A percentile compares a stretch with the other conserved stretches of the same genome.
Evolutionary conservation across 2,888 invertebrate genomes (phyloP).

Genomic region (Halocaridina rubra): DNA sequence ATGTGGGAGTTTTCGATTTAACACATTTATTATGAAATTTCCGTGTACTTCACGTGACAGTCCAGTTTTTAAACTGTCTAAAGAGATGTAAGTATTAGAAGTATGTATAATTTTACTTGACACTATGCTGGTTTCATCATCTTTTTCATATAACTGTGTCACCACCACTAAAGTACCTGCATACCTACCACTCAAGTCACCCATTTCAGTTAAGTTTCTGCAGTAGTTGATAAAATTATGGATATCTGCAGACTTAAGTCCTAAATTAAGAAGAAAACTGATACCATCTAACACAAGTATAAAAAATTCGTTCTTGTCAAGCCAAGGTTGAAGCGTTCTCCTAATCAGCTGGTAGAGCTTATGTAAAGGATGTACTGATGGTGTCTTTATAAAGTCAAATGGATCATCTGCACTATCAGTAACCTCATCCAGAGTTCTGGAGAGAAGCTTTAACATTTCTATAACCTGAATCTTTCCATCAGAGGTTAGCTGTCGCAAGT

Average conservation of each 20-base stretch:
- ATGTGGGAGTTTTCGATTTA: neutral
- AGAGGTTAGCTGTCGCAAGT: slow-evolving; percentile 29
- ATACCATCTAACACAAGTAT: slow-evolving; percentile 49
- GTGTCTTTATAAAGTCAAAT: slow-evolving; percentile 37
- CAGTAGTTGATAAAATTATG: slow-evolving; percentile 43
- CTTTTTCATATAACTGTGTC: slow-evolving; percentile 10
- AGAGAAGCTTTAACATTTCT: slow-evolving; percentile 38
- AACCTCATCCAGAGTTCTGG: slow-evolving; percentile 20
- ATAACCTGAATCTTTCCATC: slow-evolving; percentile 46
- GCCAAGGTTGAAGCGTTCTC: slow-evolving; percentile 36
- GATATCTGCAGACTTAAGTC: slow-evolving; percentile 21
- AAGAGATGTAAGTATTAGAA: slow-evolving; percentile 1
- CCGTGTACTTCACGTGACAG: slow-evolving; percentile 40
- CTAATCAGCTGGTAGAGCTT: slow-evolving; percentile 34
- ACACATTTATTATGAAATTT: neutral
- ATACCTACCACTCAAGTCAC: neutral
- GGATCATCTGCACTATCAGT: neutral
- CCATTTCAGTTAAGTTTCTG: slow-evolving; percentile 1
- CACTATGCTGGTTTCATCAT: slow-evolving; percentile 20
- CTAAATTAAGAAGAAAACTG: slow-evolving; percentile 31
- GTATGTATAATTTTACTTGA: neutral
- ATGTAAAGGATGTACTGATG: slow-evolving; percentile 15
- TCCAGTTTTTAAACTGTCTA: slow-evolving; percentile 16
- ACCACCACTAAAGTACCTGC: slow-evolving; percentile 13
- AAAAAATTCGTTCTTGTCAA: slow-evolving; percentile 5